Evolutionary conservation across 2,797 vertebrate genomes (phyloP), one percentile per base, ranked within the genome.

Genomic region (Tenualosa thibaudeaui): DNA sequence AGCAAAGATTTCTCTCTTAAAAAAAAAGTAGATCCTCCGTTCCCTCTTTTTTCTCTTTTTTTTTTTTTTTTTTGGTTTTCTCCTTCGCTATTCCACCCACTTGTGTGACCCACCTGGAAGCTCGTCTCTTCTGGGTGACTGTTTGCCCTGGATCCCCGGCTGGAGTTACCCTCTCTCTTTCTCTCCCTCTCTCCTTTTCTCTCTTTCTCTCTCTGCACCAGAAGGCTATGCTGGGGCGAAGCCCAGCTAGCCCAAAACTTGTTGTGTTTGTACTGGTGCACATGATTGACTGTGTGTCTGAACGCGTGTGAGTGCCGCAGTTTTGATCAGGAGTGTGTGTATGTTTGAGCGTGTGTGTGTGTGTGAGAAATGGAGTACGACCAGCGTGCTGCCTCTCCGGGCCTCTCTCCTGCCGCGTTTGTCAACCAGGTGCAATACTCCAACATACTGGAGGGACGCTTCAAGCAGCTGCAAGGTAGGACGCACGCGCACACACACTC

Each of bases 381-480:
- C 13, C 94, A 93, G 87, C 91, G 93, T 88, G 92, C 95, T 1
- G 90, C 93, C 85, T 95, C 95, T 56, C 91, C 95, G 37, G 95
- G 95, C 85, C 95, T 97, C 85, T 97, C 97, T 2, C 96, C 97
- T 0, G 97, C 97, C 10, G 97, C 97, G 75, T 98, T 97, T 92
- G 94, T 98, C 84, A 97, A 97, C 93, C 94, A 97, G 56, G 95
- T 96, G 87, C 97, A 97, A 91, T 97, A 97, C 62, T 95, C 97
- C 82, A 97, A 96, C 88, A 96, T 98, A 87, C 91, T 98, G 93
- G 97, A 98, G 88, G 97, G 97, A 88, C 92, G 97, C 75, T 98
- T 98, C 94, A 98, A 98, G 90, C 97, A 98, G 91, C 94, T 98
- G 58, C 97, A 98, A 97, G 97, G 97, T 98, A 96, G 96, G 96